Percentiles rank a stretch among this genome's conserved stretches.
phyloP scores from a whole-genome alignment of 2,113 vertebrate genomes.

The Fulmarus glacialis region DNA sequence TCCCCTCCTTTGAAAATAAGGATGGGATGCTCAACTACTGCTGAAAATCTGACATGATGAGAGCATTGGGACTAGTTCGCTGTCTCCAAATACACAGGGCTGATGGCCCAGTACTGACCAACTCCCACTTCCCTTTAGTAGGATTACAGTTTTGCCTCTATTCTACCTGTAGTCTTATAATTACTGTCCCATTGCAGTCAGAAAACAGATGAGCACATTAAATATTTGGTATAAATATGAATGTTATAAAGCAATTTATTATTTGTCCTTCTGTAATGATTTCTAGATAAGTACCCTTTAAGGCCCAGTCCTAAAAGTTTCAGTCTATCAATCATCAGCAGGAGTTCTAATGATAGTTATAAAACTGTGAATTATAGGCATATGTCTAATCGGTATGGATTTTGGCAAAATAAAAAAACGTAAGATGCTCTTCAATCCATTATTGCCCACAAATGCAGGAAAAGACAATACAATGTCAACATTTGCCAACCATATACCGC shows the following conservation, averaged over 20 bases:
- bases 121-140: not conserved
- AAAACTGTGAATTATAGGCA: constrained; percentile 23
- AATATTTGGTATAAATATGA: not conserved
- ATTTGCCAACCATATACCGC: constrained; percentile 2
- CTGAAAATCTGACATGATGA: not conserved
- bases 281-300: not conserved
- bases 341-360: not conserved
- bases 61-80: not conserved
- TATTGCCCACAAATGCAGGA: constrained; percentile 51
- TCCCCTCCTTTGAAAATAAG: not conserved
- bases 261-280: not conserved
- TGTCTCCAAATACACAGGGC: not conserved
- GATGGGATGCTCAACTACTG: not conserved
- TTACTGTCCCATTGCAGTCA: not conserved
- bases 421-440: constrained; percentile 48
- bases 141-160: not conserved
- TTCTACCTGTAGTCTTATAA: not conserved
- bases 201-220: not conserved
- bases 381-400: constrained; percentile 32
- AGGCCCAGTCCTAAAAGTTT: not conserved
- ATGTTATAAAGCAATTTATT: not conserved
- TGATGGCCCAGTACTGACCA: not conserved
- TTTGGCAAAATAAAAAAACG: constrained; percentile 3
- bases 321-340: constrained; percentile 28
- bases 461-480: constrained; percentile 37